Percentiles rank a stretch among this genome's conserved stretches.
Evolutionary conservation across 2,113 vertebrate species (phyloP).

Genomic region (Leptodactylus fuscus): DNA sequence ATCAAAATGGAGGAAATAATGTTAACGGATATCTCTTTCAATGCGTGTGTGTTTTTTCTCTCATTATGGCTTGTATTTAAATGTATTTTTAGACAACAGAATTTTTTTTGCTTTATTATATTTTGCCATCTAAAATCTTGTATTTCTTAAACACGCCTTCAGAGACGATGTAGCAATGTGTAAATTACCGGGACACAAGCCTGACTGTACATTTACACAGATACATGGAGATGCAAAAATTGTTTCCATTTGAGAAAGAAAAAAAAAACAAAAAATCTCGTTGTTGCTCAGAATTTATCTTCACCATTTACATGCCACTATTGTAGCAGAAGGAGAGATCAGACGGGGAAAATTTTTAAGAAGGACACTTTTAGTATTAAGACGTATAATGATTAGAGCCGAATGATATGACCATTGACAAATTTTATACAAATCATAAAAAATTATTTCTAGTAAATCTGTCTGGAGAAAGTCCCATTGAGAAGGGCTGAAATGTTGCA

Average conservation of each 20-base stretch:
- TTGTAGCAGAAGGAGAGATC: neutral
- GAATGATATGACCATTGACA: neutral
- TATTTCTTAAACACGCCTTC: no score
- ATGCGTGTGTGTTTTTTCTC: neutral
- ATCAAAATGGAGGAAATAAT: neutral
- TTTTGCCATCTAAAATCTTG: neutral
- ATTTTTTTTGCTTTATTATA: neutral
- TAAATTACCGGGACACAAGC: neutral
- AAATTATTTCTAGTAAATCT: no score
- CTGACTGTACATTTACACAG: neutral
- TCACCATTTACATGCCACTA: neutral
- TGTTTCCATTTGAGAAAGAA: neutral
- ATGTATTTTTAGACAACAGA: constrained; percentile 15
- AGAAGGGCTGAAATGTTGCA: no score
- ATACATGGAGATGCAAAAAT: neutral
- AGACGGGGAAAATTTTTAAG: neutral
- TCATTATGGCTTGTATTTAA: constrained; percentile 20
- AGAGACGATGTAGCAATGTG: neutral
- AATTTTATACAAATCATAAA: no score
- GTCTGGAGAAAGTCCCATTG: no score
- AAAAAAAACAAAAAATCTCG: neutral
- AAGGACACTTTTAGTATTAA: neutral
- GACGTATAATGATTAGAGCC: neutral
- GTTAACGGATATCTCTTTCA: constrained; percentile 16
- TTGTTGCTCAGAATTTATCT: neutral